Evolutionary conservation across 2,113 vertebrate genomes (phyloP).

Genomic region (Aegotheles bennettii): DNA sequence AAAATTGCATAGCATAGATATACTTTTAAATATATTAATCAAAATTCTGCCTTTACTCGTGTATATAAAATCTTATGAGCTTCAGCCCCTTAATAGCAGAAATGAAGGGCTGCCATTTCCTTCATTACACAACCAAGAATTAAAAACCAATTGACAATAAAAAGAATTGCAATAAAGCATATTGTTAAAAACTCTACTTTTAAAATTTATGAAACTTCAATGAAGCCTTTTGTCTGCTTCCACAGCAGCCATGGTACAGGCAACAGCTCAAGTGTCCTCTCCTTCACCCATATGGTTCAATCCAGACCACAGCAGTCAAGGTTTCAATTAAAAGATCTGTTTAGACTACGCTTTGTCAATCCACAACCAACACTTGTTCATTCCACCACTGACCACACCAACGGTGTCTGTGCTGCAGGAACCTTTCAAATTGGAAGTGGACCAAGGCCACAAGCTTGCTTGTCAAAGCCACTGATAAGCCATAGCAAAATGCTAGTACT

Average conservation of each 20-base stretch:
- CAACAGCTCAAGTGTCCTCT: background rate
- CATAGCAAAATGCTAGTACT: background rate
- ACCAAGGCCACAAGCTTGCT: background rate
- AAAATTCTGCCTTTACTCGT: background rate
- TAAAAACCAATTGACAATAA: background rate
- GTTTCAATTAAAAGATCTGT: background rate
- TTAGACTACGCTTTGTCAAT: background rate
- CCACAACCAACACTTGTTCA: background rate
- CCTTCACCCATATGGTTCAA: background rate
- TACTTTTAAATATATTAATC: background rate
- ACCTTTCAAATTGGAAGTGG: background rate
- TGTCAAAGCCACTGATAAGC: background rate
- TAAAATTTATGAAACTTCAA: background rate
- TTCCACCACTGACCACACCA: background rate
- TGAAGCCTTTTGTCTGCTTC: background rate
- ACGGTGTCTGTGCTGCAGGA: background rate
- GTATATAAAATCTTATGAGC: fast-evolving
- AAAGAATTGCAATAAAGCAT: fast-evolving
- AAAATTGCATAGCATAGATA: background rate
- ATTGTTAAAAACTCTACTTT: background rate
- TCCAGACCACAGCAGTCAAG: background rate
- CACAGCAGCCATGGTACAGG: background rate
- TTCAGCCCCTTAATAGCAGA: background rate
- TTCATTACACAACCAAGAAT: background rate
- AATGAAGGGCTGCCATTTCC: background rate